Evolutionary conservation across 35 echinoderm and acorn worm species (phyloP).

Genomic region (Ophiothrix spiculata): DNA sequence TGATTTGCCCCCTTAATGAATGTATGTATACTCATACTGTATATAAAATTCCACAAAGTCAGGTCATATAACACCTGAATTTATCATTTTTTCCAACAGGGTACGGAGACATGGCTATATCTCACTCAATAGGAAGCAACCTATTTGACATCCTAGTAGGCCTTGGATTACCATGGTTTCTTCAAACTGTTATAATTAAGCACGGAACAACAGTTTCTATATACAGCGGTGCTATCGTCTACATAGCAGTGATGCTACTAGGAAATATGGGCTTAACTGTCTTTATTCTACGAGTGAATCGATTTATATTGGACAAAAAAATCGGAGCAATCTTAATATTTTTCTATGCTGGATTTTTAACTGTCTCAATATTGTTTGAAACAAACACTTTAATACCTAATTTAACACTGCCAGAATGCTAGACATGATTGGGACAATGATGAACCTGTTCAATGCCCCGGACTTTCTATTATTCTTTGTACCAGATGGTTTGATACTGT

Average conservation of each 20-base stretch:
- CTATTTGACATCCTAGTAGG: conserved; percentile 92
- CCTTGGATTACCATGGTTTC: conserved; percentile 89
- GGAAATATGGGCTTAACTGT: conserved; percentile 45
- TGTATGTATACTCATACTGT: no score
- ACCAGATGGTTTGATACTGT: no score
- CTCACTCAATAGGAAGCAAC: conserved; percentile 93
- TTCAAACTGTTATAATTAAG: conserved; percentile 58
- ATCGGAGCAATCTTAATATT: conserved; percentile 41
- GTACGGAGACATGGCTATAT: conserved; percentile 90
- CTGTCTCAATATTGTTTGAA: conserved; percentile 71
- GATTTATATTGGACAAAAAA: conserved; percentile 50
- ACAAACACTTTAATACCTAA: conserved; percentile 58
- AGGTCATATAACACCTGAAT: not conserved
- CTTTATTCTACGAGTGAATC: conserved; percentile 13
- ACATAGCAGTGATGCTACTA: conserved; percentile 60
- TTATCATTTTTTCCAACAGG: conserved; percentile 21
- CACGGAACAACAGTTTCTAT: conserved; percentile 31
- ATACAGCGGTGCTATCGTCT: conserved; percentile 54
- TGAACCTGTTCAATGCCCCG: no score
- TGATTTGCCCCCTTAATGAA: no score
- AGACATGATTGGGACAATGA: no score
- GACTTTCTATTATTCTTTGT: no score
- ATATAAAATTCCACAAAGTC: no score
- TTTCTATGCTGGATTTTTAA: conserved; percentile 52
- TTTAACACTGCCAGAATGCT: conserved; percentile 55